Base-by-base conservation (phyloP, 2,797 vertebrate genomes). In the Dendrocincla fuliginosa region DNA sequence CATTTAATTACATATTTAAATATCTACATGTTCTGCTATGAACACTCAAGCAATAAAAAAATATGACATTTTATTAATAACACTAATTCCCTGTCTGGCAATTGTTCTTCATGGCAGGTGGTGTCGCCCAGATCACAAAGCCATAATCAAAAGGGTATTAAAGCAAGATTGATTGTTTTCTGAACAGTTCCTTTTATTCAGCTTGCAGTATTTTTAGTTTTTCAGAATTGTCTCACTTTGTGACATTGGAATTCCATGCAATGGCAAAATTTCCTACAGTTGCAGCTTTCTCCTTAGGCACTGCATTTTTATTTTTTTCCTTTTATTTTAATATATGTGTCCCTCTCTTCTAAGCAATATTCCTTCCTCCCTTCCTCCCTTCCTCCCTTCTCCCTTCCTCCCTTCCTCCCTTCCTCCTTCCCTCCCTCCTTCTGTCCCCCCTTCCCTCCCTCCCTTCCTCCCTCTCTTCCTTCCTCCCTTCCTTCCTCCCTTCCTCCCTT, bases 1-100 rank as follows among this genome's bases (percentile, higher is more conserved):
- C 64, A 70, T 77, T 92, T 83, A 87, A 92, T 94, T 89, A 92
- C 60, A 25, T 46, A 65, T 80, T 93, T 71, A 87, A 93, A 92
- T 91, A 30, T n/a, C 65, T 64, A 27, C 32, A 30, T 42, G n/a
- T 41, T 89, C 81, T 79, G 16, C 37, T 74, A 22, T 53, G 61
- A 90, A 83, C 49, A 68, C 39, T 84, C 19, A 90, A 90, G 77
- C 10, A 78, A 41, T 39, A 47, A 61, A 94, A 94, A 87, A 89
- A 47, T 1, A 64, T 19, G 8, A 57, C 23, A 42, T 74, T 87
- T 94, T 74, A 65, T 80, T 94, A 92, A 77, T 85, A 92, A 90
- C 14, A 75, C 1, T 80, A 89, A 64, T 85, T 78, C 18, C 19
- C 0, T 0, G 3, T 46, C 41, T 82, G 37, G 13, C 16, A 93